Conservation (phyloP, 2,797 vertebrate genomes). For the Nannoperca obscura region DNA sequence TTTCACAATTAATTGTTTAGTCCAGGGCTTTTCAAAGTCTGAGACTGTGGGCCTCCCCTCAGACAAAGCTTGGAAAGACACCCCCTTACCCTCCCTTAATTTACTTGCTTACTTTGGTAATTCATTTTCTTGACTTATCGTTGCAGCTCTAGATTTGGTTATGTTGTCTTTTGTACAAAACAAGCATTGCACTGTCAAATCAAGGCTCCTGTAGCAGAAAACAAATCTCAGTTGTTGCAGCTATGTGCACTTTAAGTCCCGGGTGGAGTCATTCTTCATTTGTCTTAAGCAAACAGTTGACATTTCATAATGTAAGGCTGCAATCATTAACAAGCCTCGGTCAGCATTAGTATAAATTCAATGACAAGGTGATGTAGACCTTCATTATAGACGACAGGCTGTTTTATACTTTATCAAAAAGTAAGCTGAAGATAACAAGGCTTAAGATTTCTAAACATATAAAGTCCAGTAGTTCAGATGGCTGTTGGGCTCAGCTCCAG, state of each 20-base stretch:
- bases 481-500: neutral
- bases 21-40: too few species aligned
- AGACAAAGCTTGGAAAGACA: too few species aligned
- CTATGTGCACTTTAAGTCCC: neutral
- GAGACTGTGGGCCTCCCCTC: too few species aligned
- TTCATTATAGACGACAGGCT: neutral
- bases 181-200: neutral
- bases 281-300: slow-evolving; percentile 7
- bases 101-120: too few species aligned
- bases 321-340: neutral
- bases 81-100: too few species aligned
- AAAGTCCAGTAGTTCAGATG: neutral
- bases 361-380: neutral
- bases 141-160: neutral
- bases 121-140: too few species aligned
- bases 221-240: slow-evolving; percentile 23
- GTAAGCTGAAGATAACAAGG: neutral
- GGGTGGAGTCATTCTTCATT: slow-evolving; percentile 33
- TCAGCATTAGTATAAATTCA: neutral
- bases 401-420: neutral
- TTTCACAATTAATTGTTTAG: too few species aligned
- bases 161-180: neutral
- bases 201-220: neutral
- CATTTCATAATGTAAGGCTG: neutral
- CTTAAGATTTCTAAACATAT: neutral